Evolutionary conservation across 2,113 vertebrate species (phyloP).

Genomic region (Nibea albiflora): DNA sequence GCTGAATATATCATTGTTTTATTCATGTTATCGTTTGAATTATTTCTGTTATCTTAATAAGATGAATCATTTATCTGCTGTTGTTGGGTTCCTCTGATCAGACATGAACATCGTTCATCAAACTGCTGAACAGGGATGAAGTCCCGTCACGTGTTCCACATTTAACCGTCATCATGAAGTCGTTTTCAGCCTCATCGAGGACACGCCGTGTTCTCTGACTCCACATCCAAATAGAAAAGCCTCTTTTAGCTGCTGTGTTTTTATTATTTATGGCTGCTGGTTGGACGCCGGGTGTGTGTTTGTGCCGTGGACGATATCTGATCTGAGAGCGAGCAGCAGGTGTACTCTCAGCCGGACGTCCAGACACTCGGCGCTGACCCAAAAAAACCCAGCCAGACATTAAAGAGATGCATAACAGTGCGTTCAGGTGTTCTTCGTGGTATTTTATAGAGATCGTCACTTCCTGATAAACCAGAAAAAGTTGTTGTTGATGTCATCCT

Average conservation of each 20-base stretch:
- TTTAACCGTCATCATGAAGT: background rate
- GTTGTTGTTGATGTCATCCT: too few relatives aligned
- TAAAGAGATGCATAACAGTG: too few relatives aligned
- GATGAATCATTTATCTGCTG: too few relatives aligned
- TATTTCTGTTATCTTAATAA: too few relatives aligned
- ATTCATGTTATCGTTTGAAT: too few relatives aligned
- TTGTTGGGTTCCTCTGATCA: too few relatives aligned
- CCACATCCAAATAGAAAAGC: conserved; percentile 9
- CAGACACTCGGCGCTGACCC: background rate
- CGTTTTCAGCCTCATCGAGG: background rate
- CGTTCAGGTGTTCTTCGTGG: too few relatives aligned
- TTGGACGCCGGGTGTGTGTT: background rate
- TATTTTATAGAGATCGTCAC: too few relatives aligned
- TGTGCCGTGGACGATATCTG: background rate
- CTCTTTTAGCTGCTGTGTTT: conserved; percentile 14
- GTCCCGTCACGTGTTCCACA: background rate
- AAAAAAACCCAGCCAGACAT: background rate
- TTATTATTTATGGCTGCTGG: conserved; percentile 31
- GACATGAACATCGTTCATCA: too few relatives aligned
- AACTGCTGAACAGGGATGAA: too few relatives aligned
- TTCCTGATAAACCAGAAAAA: too few relatives aligned
- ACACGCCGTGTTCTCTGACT: background rate
- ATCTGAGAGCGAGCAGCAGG: background rate
- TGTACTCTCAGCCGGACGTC: background rate
- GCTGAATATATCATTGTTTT: too few relatives aligned